Evolutionary conservation across 2,888 invertebrate genomes (phyloP), one percentile per base, ranked within the genome.

Genomic region (Drosophila algonquin): DNA sequence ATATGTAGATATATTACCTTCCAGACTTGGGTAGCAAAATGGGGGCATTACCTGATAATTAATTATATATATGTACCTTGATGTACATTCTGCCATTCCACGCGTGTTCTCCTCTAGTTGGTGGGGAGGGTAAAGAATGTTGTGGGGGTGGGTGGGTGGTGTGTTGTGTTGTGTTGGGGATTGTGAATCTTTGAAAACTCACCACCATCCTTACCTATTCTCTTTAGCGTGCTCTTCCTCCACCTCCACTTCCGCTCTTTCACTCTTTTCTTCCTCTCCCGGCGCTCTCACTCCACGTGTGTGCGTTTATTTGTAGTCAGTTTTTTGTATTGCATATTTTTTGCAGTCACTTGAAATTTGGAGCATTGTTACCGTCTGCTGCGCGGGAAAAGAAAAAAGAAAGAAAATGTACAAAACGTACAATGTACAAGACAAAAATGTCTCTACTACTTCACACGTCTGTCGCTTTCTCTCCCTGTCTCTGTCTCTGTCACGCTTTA

Each of bases 161-260:
- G 3, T 21, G 53, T 21, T 21, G 3, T 21, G 21, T 21, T 21
- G 21, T 21, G 24, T 45, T 74, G 68, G 75, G 67, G 75, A 59
- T 80, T 57, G 56, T 58, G 57, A 63, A 79, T 80, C 64, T 76
- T 77, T 76, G 71, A 30, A 80, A 80, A 86, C 83, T 78, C 81
- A 86, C 81, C 83, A 86, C 81, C 81, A 69, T 51, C 52, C 50
- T 46, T 56, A 55, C 62, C 72, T 32, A 35, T 24, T 35, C 16
- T 52, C 24, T 46, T 16, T 12, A 35, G 35, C 35, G 12, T 35
- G 1, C 35, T 32, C 30, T 30, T 8, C 18, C 63, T 40, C 24
- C 44, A 16, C 44, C 30, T 40, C 24, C 44, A 16, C 44, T 24
- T 21, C 32, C 44, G 32, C 51, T 46, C 16, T 40, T 14, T 40